Base-by-base conservation (phyloP, 2,888 invertebrate genomes). In the Drosophila austrosaltans region DNA sequence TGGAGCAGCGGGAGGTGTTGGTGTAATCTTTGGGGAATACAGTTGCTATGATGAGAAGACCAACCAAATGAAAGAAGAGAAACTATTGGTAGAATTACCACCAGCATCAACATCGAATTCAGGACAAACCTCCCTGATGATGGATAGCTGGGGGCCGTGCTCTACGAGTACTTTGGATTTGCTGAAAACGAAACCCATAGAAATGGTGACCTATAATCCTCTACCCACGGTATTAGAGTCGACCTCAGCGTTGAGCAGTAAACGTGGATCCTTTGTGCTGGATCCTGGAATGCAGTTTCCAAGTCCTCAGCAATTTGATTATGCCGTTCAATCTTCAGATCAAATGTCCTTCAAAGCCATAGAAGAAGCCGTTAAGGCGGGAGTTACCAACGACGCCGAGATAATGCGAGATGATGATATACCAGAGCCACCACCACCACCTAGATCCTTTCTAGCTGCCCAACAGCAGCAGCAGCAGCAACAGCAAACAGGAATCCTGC, bases 31-130 rank as follows among this genome's bases (percentile, higher is more conserved):
- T 75, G 95, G 95, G 5, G 95, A 95, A 89, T 95, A 95, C 87
- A 95, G 94, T 90, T 95, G 95, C 88, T 95, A 94, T 76, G 94
- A 94, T 74, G 94, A 95, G 83, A 94, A 94, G 77, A 92, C 94
- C 3, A 79, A 90, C 4, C 91, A 90, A 56, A 79, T 89, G 59
- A 92, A 92, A 77, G 93, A 93, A 70, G 94, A 95, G 69, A 94
- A 94, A 75, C 93, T 94, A 16, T 91, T 95, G 82, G 94, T 94
- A 20, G 95, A 96, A 84, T 93, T 96, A 56, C 94, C 95, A 48
- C 91, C 95, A 6, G 59, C 83, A 1, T 76, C 89, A 8, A 64
- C 81, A 2, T 22, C 81, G 3, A 22, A 12, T 25, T 69, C 57
- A 0, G 53, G 64, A 0, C 87, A 88, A 40, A 74, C 89, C 1